Percentiles rank a stretch among this genome's conserved stretches.
phyloP scores from a whole-genome alignment of 2,113 vertebrate genomes.

The Catharus fuscescens region DNA sequence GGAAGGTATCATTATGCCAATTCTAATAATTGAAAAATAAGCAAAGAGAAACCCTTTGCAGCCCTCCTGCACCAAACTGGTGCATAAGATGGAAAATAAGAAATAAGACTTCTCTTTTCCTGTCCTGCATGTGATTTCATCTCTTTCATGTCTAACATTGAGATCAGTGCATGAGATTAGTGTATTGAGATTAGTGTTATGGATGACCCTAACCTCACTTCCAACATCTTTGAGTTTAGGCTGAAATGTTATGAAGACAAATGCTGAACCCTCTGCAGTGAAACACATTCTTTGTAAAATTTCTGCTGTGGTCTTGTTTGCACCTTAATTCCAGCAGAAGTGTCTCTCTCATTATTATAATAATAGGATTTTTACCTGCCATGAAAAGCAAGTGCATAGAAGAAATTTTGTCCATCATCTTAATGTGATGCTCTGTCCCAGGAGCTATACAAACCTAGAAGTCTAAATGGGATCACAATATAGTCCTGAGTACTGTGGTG shows the following conservation, averaged over 20 bases:
- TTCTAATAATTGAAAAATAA: not conserved
- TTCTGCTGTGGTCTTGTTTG: rapidly evolving
- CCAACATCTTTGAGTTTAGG: not conserved
- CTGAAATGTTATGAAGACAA: not conserved
- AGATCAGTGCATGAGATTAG: not conserved
- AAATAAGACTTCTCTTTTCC: not conserved
- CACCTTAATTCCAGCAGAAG: rapidly evolving
- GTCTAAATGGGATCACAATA: not conserved
- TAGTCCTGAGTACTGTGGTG: not conserved
- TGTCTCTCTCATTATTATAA: not conserved
- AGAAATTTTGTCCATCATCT: not conserved
- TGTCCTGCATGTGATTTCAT: not conserved
- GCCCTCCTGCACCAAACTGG: not conserved
- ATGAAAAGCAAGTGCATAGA: not conserved
- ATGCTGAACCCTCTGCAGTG: not conserved
- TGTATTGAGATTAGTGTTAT: not conserved
- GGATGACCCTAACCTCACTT: not conserved
- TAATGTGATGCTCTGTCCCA: not conserved
- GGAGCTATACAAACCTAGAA: not conserved
- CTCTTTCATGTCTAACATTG: not conserved
- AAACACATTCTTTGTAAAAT: not conserved
- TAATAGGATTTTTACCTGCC: not conserved
- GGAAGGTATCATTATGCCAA: not conserved
- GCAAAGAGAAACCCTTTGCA: not conserved
- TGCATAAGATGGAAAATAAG: not conserved